Conservation (phyloP, 2,797 vertebrate genomes). For the Leuciscus waleckii region DNA sequence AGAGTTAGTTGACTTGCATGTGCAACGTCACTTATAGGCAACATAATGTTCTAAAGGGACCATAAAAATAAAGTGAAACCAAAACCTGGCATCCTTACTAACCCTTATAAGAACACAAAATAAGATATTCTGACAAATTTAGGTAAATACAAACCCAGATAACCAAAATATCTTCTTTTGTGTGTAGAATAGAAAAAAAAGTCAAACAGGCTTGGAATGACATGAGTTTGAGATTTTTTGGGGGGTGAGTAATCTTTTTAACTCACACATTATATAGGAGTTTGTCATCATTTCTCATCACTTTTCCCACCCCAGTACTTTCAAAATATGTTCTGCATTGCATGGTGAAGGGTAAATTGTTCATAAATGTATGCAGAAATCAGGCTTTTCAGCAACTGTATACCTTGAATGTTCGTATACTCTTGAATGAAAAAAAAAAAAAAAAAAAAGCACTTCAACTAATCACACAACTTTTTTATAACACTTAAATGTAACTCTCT, state of each 20-base stretch:
- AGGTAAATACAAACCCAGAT: no score
- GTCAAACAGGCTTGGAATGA: neutral
- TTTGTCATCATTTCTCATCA: neutral
- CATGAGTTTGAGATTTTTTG: neutral
- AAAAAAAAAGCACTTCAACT: conserved; percentile 4
- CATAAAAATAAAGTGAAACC: no score
- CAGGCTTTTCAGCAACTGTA: neutral
- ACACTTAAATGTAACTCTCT: conserved; percentile 1
- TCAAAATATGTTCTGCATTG: neutral
- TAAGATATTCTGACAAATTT: neutral
- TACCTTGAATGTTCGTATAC: neutral
- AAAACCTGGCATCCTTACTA: no score
- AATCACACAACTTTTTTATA: conserved; percentile 14
- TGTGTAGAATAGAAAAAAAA: no score
- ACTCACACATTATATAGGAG: neutral
- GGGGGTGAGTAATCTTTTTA: neutral
- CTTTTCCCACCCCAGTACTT: neutral
- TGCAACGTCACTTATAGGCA: no score
- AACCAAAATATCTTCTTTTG: neutral
- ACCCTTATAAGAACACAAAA: neutral
- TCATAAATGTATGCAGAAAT: neutral
- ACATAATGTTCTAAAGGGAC: no score
- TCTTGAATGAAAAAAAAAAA: no score
- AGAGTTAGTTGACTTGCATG: no score
- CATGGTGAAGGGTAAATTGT: neutral